phyloP scores from a whole-genome alignment of 1,140 invertebrate species.

The Magallana angulata region DNA sequence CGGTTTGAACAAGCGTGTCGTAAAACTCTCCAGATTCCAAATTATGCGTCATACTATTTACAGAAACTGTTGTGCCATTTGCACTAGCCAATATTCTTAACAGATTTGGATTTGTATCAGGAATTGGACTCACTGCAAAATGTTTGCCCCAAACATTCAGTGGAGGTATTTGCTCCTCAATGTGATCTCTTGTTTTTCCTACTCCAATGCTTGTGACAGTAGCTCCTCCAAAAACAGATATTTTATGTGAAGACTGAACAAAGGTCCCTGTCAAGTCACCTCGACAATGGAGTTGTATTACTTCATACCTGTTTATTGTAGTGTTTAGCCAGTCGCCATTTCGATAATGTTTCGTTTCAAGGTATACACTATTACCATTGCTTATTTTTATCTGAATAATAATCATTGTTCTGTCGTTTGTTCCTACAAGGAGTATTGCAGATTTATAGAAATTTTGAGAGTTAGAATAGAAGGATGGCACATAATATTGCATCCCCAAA shows the following conservation, averaged over 20 bases:
- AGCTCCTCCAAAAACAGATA: constrained; percentile 67
- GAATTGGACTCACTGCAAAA: constrained; percentile 64
- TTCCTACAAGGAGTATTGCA: constrained; percentile 56
- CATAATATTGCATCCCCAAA: constrained; percentile 68
- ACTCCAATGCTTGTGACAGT: constrained; percentile 54
- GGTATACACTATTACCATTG: constrained; percentile 38
- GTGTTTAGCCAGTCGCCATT: constrained; percentile 51
- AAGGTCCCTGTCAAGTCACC: constrained; percentile 67
- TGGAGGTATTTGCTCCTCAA: constrained; percentile 68
- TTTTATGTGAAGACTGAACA: constrained; percentile 56
- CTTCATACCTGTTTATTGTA: constrained; percentile 57
- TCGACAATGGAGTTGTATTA: constrained; percentile 53
- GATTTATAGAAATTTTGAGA: constrained; percentile 33
- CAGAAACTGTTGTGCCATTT: constrained; percentile 47
- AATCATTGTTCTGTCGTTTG: constrained; percentile 48
- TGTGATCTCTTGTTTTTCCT: constrained; percentile 59
- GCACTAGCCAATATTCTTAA: constrained; percentile 62
- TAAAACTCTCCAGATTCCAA: not conserved
- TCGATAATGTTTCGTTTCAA: constrained; percentile 53
- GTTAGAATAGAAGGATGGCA: constrained; percentile 56
- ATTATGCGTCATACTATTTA: not conserved
- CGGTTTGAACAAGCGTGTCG: not conserved
- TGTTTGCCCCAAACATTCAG: constrained; percentile 65
- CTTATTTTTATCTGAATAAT: constrained; percentile 33
- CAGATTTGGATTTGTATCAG: constrained; percentile 59